A percentile compares a stretch with the other conserved stretches of the same genome.
Conservation (phyloP, 2,797 vertebrate genomes). For the Muscicapa comitata region DNA sequence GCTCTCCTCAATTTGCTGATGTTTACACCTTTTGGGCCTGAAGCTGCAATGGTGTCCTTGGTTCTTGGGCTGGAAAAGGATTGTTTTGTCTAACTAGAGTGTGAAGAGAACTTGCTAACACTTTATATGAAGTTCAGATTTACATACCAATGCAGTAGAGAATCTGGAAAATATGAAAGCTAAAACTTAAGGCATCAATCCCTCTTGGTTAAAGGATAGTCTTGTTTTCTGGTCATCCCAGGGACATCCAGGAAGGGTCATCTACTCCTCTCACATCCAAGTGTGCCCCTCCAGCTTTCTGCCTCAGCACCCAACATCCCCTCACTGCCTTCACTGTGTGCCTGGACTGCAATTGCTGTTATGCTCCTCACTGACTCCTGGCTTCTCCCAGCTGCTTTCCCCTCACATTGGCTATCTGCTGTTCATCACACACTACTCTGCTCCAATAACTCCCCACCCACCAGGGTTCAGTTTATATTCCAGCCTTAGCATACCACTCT, state of each 20-base stretch:
- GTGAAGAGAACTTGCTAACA: neutral
- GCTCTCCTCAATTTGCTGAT: neutral
- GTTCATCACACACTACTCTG: neutral
- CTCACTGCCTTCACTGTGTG: accelerated
- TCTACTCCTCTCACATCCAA: neutral
- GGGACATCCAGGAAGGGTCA: neutral
- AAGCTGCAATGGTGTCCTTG: neutral
- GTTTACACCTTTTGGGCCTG: neutral
- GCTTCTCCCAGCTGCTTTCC: neutral
- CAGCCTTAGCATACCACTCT: neutral
- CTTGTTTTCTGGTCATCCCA: neutral
- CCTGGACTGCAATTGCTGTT: neutral
- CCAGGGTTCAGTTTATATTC: neutral
- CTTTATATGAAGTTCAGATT: neutral
- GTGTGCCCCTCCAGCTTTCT: accelerated
- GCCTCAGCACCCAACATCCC: accelerated
- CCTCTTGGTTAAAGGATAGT: neutral
- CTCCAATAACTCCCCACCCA: neutral
- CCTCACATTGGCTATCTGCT: neutral
- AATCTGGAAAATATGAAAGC: neutral
- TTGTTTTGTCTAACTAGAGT: neutral
- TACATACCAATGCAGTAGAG: neutral
- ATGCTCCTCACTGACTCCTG: neutral
- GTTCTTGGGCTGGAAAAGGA: accelerated
- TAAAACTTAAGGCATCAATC: neutral